Conservation (phyloP, 2,888 invertebrate species). For the Troilus luridus region DNA sequence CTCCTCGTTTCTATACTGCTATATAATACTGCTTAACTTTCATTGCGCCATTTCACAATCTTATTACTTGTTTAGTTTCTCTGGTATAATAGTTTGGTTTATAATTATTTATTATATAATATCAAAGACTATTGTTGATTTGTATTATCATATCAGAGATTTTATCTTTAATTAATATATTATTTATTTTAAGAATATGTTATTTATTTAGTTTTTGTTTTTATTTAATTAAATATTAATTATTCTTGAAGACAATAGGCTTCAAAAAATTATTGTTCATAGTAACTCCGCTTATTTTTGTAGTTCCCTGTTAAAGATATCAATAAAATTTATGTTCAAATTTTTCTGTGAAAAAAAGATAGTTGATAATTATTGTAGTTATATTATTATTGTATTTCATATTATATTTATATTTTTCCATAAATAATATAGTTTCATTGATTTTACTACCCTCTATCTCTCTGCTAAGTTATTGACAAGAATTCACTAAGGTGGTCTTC, state of each 20-base stretch:
- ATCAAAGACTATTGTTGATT: neutral
- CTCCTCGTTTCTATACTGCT: neutral
- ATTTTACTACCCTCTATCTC: neutral
- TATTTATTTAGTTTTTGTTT: constrained; percentile 4
- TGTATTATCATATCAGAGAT: neutral
- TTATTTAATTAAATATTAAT: neutral
- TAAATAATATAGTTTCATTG: neutral
- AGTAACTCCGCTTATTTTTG: neutral
- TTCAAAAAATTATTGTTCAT: neutral
- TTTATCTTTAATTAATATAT: neutral
- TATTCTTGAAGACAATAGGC: neutral
- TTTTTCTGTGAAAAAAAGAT: neutral
- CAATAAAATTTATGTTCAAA: neutral
- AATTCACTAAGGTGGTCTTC: neutral
- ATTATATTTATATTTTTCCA: constrained; percentile 23
- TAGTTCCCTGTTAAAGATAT: neutral
- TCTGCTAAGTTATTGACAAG: neutral
- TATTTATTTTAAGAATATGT: neutral
- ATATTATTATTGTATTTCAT: neutral
- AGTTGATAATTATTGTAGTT: neutral
- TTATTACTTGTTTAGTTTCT: neutral
- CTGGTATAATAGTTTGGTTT: neutral
- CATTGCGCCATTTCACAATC: neutral
- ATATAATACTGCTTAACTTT: neutral
- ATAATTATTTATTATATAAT: neutral